Percentiles rank a stretch among this genome's conserved stretches.
phyloP scores from a whole-genome alignment of 2,113 vertebrate genomes.

The Mionectes macconnelli region DNA sequence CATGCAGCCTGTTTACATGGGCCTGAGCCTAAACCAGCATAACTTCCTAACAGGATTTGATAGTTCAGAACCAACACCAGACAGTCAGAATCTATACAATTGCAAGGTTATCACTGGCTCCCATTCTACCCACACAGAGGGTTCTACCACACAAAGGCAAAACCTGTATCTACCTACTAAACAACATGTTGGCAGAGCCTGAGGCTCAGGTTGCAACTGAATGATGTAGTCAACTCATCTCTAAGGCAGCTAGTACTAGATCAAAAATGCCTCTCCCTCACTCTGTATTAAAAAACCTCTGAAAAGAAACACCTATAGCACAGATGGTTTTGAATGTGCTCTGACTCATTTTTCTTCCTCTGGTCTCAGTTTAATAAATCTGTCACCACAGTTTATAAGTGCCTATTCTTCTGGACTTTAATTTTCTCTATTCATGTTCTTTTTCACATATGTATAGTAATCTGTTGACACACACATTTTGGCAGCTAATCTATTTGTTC shows the following conservation, averaged over 20 bases:
- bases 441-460: neutral
- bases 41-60: neutral
- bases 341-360: neutral
- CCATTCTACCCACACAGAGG: neutral
- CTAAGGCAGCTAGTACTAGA: neutral
- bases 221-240: neutral
- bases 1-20: neutral
- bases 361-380: slow-evolving; percentile 6
- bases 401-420: neutral
- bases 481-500: neutral
- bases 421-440: neutral
- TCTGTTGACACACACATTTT: neutral
- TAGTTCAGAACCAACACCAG: neutral
- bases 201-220: neutral
- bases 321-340: neutral
- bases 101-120: neutral
- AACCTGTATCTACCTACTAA: neutral
- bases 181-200: neutral
- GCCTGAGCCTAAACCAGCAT: neutral
- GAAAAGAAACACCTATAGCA: neutral
- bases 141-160: neutral
- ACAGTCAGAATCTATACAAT: neutral
- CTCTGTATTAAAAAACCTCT: neutral
- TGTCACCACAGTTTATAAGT: neutral
- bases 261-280: neutral